These are phyloP conservation scores for Hemaris fuciformis DNA, from an alignment of 2,888 invertebrate species.

Conservation along the genomic window DNA sequence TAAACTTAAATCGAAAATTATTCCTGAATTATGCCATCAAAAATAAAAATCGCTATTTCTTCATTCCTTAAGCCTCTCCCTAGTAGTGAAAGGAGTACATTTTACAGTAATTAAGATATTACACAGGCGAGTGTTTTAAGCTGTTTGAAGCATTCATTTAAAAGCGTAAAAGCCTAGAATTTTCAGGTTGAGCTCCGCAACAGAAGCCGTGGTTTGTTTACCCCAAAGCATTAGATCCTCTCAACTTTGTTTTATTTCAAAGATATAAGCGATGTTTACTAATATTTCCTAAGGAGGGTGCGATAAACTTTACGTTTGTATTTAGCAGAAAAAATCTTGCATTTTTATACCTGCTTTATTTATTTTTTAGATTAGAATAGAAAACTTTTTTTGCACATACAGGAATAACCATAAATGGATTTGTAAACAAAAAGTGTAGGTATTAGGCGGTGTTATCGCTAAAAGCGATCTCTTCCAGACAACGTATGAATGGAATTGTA, in stretches of 20 bases:
- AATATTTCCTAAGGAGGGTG: background rate
- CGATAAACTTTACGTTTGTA: background rate
- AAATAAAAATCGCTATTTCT: background rate
- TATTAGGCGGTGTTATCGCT: too few relatives aligned
- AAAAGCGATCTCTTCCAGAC: too few relatives aligned
- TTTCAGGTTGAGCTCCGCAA: slow-evolving; percentile 42
- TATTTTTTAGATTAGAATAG: too few relatives aligned
- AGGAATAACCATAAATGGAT: too few relatives aligned
- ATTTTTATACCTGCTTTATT: too few relatives aligned
- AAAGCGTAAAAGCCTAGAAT: slow-evolving; percentile 46
- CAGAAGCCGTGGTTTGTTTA: slow-evolving; percentile 35
- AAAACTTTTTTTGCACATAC: too few relatives aligned
- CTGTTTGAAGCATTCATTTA: slow-evolving; percentile 47
- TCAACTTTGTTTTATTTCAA: background rate
- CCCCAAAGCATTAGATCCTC: background rate
- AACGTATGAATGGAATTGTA: too few relatives aligned
- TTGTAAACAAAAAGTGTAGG: too few relatives aligned
- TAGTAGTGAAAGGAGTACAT: slow-evolving; percentile 42
- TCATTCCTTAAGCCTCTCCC: slow-evolving; percentile 15
- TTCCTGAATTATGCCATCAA: too few relatives aligned
- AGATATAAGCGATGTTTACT: background rate
- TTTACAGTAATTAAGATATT: slow-evolving; percentile 58
- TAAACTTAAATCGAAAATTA: too few relatives aligned
- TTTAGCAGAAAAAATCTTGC: background rate
- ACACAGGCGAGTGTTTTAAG: slow-evolving; percentile 52